phyloP scores from a whole-genome alignment of 2,888 invertebrate genomes.

The Trachelus iudaicus region DNA sequence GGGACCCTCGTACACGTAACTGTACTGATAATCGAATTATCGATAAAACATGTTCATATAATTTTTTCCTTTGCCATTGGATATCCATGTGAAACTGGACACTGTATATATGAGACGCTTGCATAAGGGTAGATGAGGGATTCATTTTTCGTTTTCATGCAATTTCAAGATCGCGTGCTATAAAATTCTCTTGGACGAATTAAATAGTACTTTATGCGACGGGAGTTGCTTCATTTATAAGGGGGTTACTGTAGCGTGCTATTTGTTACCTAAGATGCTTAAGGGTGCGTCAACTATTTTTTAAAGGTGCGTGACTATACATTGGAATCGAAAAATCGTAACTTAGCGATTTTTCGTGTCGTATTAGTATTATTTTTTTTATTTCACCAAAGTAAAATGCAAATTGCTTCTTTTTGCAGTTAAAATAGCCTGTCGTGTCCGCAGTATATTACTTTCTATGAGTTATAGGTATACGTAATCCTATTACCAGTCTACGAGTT shows the following conservation, averaged over 20 bases:
- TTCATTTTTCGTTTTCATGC: background rate
- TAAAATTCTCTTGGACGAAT: background rate
- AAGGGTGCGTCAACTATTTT: no score
- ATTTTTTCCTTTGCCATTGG: background rate
- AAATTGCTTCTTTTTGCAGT: background rate
- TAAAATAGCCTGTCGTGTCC: background rate
- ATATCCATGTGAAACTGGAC: background rate
- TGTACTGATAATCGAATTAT: background rate
- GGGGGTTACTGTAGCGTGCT: background rate
- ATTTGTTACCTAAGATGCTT: background rate
- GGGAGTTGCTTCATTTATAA: background rate
- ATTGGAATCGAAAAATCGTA: no score
- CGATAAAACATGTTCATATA: background rate
- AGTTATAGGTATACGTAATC: background rate
- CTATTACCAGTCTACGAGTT: background rate
- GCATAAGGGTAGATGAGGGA: background rate
- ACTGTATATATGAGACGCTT: background rate
- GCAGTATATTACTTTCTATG: background rate
- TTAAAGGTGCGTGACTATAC: no score
- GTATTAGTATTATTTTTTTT: background rate
- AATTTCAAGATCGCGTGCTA: background rate
- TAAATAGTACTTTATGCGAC: background rate
- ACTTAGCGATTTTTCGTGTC: background rate
- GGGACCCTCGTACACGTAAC: background rate
- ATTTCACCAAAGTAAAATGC: background rate